phyloP scores from a whole-genome alignment of 30 jellyfish, hydroid and myxozoan species.

The Chrysaora quinquecirrha region DNA sequence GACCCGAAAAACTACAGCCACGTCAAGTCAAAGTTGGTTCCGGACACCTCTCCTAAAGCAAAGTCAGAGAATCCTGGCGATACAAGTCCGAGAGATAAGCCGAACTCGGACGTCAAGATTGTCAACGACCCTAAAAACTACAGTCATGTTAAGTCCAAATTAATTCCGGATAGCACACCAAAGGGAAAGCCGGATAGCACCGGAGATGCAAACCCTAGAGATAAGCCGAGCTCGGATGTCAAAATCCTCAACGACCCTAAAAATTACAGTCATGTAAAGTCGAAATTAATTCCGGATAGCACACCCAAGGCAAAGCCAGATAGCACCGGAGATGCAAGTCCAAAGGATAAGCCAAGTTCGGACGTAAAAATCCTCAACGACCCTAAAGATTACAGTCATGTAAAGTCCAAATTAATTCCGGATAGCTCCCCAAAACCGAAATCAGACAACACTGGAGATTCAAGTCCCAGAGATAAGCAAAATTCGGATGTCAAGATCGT shows the following conservation, averaged over 20 bases:
- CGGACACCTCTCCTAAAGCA: conserved; percentile 33
- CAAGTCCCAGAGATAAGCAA: conserved; percentile 11
- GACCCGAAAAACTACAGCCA: conserved; percentile 38
- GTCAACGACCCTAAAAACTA: conserved; percentile 54
- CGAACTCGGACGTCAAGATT: conserved; percentile 43
- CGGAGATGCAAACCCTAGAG: conserved; percentile 11
- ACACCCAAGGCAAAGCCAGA: conserved; percentile 10
- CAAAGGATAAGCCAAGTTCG: neutral
- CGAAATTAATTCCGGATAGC: conserved; percentile 16
- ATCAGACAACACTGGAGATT: neutral
- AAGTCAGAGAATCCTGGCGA: conserved; percentile 22
- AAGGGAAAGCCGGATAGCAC: conserved; percentile 10
- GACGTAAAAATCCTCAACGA: conserved; percentile 42
- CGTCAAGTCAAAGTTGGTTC: conserved; percentile 26
- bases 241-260: conserved; percentile 47
- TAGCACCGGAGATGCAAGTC: conserved; percentile 1
- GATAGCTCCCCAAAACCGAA: conserved; percentile 36
- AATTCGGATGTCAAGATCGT: conserved; percentile 38
- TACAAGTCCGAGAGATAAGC: conserved; percentile 33
- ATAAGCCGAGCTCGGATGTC: conserved; percentile 31
- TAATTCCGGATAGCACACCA: conserved; percentile 34
- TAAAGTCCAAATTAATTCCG: conserved; percentile 31
- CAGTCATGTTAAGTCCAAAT: conserved; percentile 43
- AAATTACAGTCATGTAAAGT: conserved; percentile 48
- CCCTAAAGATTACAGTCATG: conserved; percentile 52